These are phyloP conservation scores for Silurus aristotelis DNA, from an alignment of 2,797 vertebrate genomes.

Conservation along the genomic window DNA sequence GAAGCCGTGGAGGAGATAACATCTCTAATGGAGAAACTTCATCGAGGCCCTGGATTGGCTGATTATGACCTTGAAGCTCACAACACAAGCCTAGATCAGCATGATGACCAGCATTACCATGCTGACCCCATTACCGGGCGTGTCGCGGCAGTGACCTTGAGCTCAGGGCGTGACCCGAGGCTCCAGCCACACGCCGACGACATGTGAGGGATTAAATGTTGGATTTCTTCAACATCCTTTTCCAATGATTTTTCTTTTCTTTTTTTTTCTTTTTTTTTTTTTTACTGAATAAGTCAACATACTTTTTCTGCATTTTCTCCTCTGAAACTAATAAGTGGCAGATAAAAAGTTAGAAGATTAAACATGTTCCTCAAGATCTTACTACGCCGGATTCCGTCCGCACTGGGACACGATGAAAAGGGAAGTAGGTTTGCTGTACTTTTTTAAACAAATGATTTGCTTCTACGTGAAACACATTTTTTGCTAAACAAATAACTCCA, in stretches of 20 bases:
- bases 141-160: slow-evolving; percentile 69
- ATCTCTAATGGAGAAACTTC: slow-evolving; percentile 65
- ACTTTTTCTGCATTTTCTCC: slow-evolving; percentile 16
- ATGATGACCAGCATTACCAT: slow-evolving; percentile 64
- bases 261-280: background rate
- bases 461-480: background rate
- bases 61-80: slow-evolving; percentile 57
- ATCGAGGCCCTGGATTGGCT: slow-evolving; percentile 52
- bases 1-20: slow-evolving; percentile 60
- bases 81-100: slow-evolving; percentile 68
- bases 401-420: background rate
- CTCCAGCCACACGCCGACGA: slow-evolving; percentile 74
- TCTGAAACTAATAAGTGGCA: slow-evolving; percentile 28
- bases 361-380: slow-evolving; percentile 15
- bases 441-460: slow-evolving; percentile 13
- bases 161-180: slow-evolving; percentile 60
- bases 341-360: slow-evolving; percentile 24
- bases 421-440: background rate
- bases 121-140: slow-evolving; percentile 77
- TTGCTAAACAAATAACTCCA: slow-evolving; percentile 38
- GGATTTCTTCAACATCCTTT: slow-evolving; percentile 23
- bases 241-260: background rate
- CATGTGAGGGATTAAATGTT: slow-evolving; percentile 64
- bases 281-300: slow-evolving; percentile 1
- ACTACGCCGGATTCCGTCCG: background rate